Percentiles rank a stretch among this genome's conserved stretches.
Conservation (phyloP, 2,888 invertebrate species). For the Drosophila nr. perissopoda region DNA sequence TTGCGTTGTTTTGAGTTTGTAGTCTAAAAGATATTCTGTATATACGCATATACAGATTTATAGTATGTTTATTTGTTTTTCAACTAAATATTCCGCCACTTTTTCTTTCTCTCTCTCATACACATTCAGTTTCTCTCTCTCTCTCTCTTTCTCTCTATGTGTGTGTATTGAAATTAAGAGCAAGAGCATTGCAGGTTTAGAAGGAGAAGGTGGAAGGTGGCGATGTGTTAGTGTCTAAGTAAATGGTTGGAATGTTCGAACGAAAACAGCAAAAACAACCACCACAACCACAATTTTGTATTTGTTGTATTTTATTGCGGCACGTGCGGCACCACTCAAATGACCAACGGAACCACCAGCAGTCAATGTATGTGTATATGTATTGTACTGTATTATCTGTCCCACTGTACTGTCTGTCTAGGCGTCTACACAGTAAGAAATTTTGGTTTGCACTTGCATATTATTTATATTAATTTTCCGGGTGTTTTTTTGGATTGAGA, state of each 20-base stretch:
- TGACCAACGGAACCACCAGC: conserved; percentile 25
- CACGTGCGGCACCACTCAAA: conserved; percentile 58
- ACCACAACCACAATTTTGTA: conserved; percentile 3
- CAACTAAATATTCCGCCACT: conserved; percentile 47
- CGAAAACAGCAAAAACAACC: conserved; percentile 1
- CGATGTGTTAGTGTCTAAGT: conserved; percentile 9
- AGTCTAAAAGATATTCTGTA: conserved; percentile 39
- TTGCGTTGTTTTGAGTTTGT: conserved; percentile 26
- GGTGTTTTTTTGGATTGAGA: background rate
- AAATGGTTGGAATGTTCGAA: conserved; percentile 33
- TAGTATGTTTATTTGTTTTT: conserved; percentile 66
- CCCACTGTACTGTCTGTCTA: conserved; percentile 8
- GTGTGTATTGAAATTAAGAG: conserved; percentile 58
- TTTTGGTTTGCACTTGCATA: background rate
- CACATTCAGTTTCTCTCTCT: background rate
- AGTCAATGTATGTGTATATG: conserved; percentile 3
- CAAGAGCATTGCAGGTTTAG: conserved; percentile 21
- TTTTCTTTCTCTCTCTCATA: conserved; percentile 12
- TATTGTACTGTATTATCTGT: conserved; percentile 2
- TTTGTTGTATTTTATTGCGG: conserved; percentile 9
- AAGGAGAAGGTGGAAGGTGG: background rate
- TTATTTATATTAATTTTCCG: background rate
- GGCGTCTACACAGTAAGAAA: conserved; percentile 9
- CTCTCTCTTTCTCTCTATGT: background rate
- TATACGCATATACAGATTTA: conserved; percentile 45